Evolutionary conservation across 2,888 invertebrate genomes (phyloP).

Genomic region (Acanthosoma haemorrhoidale): DNA sequence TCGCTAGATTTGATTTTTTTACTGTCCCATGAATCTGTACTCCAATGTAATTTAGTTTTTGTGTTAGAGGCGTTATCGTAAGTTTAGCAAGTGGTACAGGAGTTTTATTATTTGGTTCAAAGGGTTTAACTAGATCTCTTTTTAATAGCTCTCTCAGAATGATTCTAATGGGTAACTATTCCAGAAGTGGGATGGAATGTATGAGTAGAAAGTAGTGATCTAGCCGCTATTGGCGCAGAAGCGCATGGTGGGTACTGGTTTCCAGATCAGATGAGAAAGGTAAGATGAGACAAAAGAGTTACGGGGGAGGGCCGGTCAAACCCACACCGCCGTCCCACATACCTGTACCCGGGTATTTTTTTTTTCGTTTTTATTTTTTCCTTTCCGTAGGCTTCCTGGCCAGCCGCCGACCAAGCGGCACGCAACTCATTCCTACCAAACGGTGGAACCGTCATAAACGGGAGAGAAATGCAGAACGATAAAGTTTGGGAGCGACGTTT

Average conservation of each 20-base stretch:
- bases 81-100: too few species aligned
- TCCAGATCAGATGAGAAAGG: conserved; percentile 9
- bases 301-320: neutral
- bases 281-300: neutral
- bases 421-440: neutral
- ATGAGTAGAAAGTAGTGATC: too few species aligned
- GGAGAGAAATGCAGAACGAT: neutral
- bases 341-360: neutral
- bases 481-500: neutral
- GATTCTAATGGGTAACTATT: too few species aligned
- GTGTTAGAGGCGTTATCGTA: too few species aligned
- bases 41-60: too few species aligned
- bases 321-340: conserved; percentile 10
- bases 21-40: too few species aligned
- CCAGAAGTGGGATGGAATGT: too few species aligned
- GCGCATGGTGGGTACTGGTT: neutral
- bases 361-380: conserved; percentile 9
- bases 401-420: conserved; percentile 10
- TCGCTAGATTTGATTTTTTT: too few species aligned
- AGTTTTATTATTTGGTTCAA: too few species aligned
- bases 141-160: too few species aligned
- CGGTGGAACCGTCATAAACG: conserved; percentile 5
- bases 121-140: too few species aligned
- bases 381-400: neutral
- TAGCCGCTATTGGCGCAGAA: too few species aligned